Conservation (phyloP, 2,113 vertebrate species). For the Sturnus vulgaris region DNA sequence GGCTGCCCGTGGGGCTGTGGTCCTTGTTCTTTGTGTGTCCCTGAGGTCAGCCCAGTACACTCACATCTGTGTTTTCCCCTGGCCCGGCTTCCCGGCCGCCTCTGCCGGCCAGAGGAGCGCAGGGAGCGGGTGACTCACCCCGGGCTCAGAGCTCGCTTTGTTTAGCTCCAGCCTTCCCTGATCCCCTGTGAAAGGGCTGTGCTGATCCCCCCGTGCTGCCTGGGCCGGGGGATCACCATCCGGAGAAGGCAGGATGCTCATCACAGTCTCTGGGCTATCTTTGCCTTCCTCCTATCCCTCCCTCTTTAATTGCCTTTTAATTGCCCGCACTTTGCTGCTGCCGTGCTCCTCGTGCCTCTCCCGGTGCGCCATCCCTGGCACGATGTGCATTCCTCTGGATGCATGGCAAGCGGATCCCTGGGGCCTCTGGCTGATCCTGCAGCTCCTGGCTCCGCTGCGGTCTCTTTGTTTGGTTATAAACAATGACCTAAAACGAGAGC, state of each 20-base stretch:
- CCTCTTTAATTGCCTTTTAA: background rate
- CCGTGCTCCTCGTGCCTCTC: background rate
- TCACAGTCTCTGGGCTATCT: background rate
- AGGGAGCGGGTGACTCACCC: constrained; percentile 35
- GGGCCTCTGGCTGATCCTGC: background rate
- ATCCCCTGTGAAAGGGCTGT: background rate
- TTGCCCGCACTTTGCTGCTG: background rate
- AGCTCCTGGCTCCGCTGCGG: background rate
- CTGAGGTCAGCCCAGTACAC: constrained; percentile 39
- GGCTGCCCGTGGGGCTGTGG: background rate
- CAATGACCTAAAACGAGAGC: constrained; percentile 47
- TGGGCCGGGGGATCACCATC: background rate
- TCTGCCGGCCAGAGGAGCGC: background rate
- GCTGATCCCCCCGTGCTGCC: background rate
- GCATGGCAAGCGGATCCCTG: background rate
- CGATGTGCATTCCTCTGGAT: background rate
- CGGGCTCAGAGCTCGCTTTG: constrained; percentile 43
- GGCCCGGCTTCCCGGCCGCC: background rate
- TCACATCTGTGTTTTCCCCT: constrained; percentile 40
- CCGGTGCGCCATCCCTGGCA: background rate
- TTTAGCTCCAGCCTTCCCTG: background rate
- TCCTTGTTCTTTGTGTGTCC: background rate
- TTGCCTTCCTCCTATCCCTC: background rate
- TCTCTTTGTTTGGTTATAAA: constrained; percentile 46
- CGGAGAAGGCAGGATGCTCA: background rate